A percentile compares a stretch with the other conserved stretches of the same genome.
These are phyloP conservation scores for Lophius piscatorius DNA, from an alignment of 2,113 vertebrate genomes.

Conservation along the genomic window DNA sequence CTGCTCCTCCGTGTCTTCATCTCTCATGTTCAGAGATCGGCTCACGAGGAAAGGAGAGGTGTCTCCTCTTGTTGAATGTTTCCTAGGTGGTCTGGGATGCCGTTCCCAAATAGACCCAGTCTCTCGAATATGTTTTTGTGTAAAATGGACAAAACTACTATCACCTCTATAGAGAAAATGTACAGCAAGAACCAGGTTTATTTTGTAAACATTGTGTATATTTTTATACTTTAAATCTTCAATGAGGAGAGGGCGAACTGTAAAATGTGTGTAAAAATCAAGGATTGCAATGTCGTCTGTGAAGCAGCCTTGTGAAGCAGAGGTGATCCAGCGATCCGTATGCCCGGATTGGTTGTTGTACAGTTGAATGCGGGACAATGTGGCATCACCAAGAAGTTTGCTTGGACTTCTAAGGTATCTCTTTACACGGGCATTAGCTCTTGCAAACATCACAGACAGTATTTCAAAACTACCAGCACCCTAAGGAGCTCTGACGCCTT, in stretches of 20 bases:
- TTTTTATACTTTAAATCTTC: conserved; percentile 72
- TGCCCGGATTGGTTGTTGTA: too few relatives aligned
- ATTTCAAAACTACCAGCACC: conserved; percentile 7
- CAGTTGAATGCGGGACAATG: neutral
- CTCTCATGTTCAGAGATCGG: conserved; percentile 1
- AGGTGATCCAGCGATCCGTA: too few relatives aligned
- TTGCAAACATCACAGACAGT: conserved; percentile 1
- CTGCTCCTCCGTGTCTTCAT: conserved; percentile 6
- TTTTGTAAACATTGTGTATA: conserved; percentile 75
- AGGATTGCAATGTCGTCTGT: too few relatives aligned
- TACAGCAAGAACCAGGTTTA: conserved; percentile 55
- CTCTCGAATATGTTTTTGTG: conserved; percentile 1
- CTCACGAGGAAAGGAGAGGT: conserved; percentile 6
- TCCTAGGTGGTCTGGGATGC: conserved; percentile 16
- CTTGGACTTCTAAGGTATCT: too few relatives aligned
- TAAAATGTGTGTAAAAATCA: too few relatives aligned
- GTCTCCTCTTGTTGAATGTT: conserved; percentile 48
- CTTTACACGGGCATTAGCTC: conserved; percentile 4
- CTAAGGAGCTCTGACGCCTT: too few relatives aligned
- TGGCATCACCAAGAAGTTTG: too few relatives aligned
- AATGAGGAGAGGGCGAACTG: neutral
- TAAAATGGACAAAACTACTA: too few relatives aligned
- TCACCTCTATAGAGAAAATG: conserved; percentile 44
- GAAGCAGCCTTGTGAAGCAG: too few relatives aligned
- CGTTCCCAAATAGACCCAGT: neutral